Base-by-base conservation (phyloP, 1,140 invertebrate species). In the Tyrophagus putrescentiae region DNA sequence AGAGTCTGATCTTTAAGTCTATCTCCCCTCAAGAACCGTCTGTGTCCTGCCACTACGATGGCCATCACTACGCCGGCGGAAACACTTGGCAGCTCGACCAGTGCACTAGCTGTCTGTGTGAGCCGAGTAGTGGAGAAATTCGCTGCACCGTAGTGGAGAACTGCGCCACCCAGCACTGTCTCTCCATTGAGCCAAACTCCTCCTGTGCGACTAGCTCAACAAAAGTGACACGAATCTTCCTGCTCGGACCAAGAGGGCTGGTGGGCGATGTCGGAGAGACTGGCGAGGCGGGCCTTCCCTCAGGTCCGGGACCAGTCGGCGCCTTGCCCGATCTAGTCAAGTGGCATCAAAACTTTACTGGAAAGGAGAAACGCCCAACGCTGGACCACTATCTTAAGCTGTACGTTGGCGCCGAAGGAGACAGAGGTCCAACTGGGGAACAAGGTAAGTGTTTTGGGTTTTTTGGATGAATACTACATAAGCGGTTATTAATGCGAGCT, bases 331-430 rank as follows among this genome's bases (percentile, higher is more conserved):
- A 48, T 48, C 31, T 48, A 48, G 7, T 21, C 7, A 6, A 18
- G 31, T 48, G 45, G 45, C 45, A 48, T 18, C 23, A 48, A 48
- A 48, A 48, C 7, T 48, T 25, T 18, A 7, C 18, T 48, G 45
- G 7, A 21, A 48, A 48, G 18, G 45, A 48, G 23, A 48, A 48
- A 18, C 45, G 31, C 7, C 45, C 45, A 18, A 48, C 45, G 31
- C 45, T 48, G 7, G 45, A 48, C 31, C 45, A 48, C 31, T 48
- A 48, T 48, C 31, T 48, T 21, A 48, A 7, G 45, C 13, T 48
- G 23, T 18, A 48, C 31, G 18, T n/a, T n/a, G 87, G 87, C 16
- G 85, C 89, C 70, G 77, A 79, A 70, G 87, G 87, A 44, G 67
- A 73, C 33, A 67, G 70, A 44, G 87, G 87, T 13, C 77, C 83